A percentile compares a stretch with the other conserved stretches of the same genome.
Evolutionary conservation across 2,888 invertebrate genomes (phyloP).

Genomic region (Himalopsyche tibetana): DNA sequence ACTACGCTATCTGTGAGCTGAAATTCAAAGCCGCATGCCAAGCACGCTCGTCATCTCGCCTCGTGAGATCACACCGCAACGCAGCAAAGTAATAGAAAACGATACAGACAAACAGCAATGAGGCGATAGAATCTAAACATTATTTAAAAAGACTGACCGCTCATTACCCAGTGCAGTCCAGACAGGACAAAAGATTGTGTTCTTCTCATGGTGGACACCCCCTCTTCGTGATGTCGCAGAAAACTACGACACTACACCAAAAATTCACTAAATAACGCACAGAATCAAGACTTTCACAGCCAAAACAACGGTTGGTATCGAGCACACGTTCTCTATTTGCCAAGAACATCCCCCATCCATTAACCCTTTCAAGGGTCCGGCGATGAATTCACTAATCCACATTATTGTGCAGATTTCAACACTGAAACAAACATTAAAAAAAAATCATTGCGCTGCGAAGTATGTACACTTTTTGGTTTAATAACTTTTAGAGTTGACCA

Average conservation of each 20-base stretch:
- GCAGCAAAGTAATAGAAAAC: neutral
- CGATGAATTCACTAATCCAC: slow-evolving; percentile 9
- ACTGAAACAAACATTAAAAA: slow-evolving; percentile 29
- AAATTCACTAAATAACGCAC: slow-evolving; percentile 20
- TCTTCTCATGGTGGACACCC: slow-evolving; percentile 14
- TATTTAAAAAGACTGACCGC: slow-evolving; percentile 34
- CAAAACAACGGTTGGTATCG: slow-evolving; percentile 6
- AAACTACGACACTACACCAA: slow-evolving; percentile 7
- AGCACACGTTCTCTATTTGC: slow-evolving; percentile 25
- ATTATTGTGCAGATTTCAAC: slow-evolving; percentile 19
- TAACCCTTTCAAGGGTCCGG: slow-evolving; percentile 18
- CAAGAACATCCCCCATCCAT: slow-evolving; percentile 15
- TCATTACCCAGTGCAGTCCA: slow-evolving; percentile 26
- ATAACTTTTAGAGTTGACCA: too few species aligned
- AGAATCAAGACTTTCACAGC: slow-evolving; percentile 3
- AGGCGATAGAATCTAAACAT: slow-evolving; percentile 7
- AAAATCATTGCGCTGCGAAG: slow-evolving; percentile 8
- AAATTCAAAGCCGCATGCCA: too few species aligned
- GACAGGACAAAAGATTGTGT: slow-evolving; percentile 26
- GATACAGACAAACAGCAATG: neutral
- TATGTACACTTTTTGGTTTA: neutral
- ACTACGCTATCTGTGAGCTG: too few species aligned
- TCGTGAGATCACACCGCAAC: too few species aligned
- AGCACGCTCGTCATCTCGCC: too few species aligned
- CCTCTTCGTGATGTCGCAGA: slow-evolving; percentile 3